Conservation (phyloP, 2,797 vertebrate species). For the Phataginus tricuspis region DNA sequence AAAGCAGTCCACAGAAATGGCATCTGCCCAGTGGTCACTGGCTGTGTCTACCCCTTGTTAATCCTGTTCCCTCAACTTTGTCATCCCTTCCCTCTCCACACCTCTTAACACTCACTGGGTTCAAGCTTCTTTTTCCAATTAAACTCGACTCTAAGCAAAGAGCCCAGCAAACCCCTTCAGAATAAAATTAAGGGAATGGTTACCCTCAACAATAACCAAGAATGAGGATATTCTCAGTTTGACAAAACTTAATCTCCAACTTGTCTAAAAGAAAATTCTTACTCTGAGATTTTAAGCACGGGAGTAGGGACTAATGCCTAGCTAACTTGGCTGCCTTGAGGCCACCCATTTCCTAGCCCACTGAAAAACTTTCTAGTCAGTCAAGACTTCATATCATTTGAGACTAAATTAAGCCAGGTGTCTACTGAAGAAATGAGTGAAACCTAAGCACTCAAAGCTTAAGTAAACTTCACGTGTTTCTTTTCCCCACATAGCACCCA, state of each 20-base stretch:
- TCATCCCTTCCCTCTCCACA: neutral
- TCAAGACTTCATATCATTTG: neutral
- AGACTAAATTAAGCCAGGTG: neutral
- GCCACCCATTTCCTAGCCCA: neutral
- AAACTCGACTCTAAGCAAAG: neutral
- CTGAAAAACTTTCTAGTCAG: neutral
- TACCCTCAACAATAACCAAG: neutral
- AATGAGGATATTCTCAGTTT: neutral
- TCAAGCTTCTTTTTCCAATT: neutral
- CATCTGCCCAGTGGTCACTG: neutral
- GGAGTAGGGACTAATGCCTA: neutral
- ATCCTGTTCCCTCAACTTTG: neutral
- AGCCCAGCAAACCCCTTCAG: neutral
- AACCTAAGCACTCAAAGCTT: neutral
- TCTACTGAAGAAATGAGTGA: neutral
- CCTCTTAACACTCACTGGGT: neutral
- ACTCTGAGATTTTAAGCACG: neutral
- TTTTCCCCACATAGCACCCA: neutral
- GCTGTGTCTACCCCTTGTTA: neutral
- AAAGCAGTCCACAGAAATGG: neutral
- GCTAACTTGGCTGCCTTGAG: neutral
- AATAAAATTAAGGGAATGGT: neutral
- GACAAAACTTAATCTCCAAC: neutral
- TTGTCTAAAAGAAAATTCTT: constrained; percentile 17
- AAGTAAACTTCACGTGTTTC: neutral